These are phyloP conservation scores for Enteromius viviparus DNA, from an alignment of 2,797 vertebrate species.

Conservation along the genomic window DNA sequence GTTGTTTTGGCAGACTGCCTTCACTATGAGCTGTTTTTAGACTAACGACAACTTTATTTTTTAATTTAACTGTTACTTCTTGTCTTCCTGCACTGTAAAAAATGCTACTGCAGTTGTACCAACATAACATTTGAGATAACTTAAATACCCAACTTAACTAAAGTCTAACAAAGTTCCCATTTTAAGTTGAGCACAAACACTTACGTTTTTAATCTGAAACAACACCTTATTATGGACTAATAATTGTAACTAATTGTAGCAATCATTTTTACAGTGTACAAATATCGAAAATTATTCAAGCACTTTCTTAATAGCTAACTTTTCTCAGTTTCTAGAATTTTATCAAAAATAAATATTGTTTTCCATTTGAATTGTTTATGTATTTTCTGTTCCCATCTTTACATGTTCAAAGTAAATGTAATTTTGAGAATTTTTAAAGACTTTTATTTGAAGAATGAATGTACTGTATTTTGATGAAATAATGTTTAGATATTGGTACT, in stretches of 20 bases:
- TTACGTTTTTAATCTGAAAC: not conserved
- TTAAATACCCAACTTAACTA: not conserved
- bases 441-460: not conserved
- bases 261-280: not conserved
- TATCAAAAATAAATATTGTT: not conserved
- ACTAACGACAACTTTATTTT: not conserved
- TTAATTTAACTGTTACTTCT: not conserved
- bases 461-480: not conserved
- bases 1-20: no score
- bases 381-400: not conserved
- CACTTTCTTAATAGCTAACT: not conserved
- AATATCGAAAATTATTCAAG: not conserved
- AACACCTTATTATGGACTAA: not conserved
- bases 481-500: not conserved
- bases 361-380: not conserved
- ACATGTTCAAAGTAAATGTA: not conserved
- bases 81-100: not conserved
- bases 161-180: not conserved
- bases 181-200: not conserved
- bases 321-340: not conserved
- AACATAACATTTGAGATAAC: not conserved
- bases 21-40: no score
- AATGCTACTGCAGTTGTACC: not conserved
- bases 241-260: not conserved
- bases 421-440: not conserved